phyloP scores from a whole-genome alignment of 2,797 vertebrate genomes.

The Epinephelus awoara region DNA sequence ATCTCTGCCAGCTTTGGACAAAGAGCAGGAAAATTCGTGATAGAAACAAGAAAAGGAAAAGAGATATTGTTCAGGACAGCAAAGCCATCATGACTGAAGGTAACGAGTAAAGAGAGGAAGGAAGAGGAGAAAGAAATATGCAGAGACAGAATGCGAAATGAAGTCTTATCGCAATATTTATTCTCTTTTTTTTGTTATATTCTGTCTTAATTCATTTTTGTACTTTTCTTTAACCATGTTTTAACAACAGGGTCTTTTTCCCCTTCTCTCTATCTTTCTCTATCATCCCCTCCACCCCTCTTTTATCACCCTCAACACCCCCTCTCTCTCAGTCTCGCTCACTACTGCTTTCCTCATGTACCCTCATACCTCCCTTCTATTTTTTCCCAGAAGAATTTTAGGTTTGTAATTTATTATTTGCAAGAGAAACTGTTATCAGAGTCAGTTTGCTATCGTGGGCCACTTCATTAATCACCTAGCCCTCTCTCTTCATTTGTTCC shows the following conservation, averaged over 20 bases:
- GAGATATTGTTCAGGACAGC: conserved; percentile 1
- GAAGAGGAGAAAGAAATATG: not conserved
- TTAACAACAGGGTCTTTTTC: conserved; percentile 42
- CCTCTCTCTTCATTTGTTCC: conserved; percentile 86
- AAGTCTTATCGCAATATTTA: conserved; percentile 14
- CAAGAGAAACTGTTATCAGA: conserved; percentile 87
- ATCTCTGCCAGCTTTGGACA: not conserved
- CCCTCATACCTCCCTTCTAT: conserved; percentile 64
- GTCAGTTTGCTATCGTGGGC: conserved; percentile 85
- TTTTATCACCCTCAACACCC: conserved; percentile 58
- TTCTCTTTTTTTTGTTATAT: conserved; percentile 24
- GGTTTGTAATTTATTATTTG: conserved; percentile 89
- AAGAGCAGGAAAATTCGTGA: not conserved
- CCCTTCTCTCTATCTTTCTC: conserved; percentile 47
- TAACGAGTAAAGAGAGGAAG: not conserved
- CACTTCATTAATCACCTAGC: conserved; percentile 89
- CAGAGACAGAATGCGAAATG: not conserved
- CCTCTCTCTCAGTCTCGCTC: conserved; percentile 28
- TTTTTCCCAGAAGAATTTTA: conserved; percentile 78
- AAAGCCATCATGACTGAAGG: conserved; percentile 8
- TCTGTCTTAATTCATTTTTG: conserved; percentile 39
- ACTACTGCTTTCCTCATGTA: conserved; percentile 57
- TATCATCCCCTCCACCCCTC: conserved; percentile 39
- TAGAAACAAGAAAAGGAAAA: conserved; percentile 17
- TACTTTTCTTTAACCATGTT: conserved; percentile 44